phyloP scores from a whole-genome alignment of 2,888 invertebrate species.

The Ormyrus pomaceus region DNA sequence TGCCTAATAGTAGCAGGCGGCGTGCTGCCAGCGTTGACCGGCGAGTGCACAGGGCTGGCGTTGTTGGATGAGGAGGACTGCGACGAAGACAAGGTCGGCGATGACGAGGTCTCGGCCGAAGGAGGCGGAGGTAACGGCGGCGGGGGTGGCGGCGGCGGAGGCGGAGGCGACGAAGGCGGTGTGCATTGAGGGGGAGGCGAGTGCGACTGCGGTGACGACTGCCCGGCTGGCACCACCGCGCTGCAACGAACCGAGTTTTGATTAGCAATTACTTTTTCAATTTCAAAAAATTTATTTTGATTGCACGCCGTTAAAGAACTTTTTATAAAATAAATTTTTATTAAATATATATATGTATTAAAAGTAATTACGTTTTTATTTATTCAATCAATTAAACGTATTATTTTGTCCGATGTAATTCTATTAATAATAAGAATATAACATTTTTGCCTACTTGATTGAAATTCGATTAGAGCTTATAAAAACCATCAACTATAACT shows the following conservation, averaged over 20 bases:
- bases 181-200: constrained; percentile 63
- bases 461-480: too few relatives aligned
- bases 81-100: constrained; percentile 61
- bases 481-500: background rate
- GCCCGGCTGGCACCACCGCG: constrained; percentile 40
- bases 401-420: too few relatives aligned
- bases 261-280: background rate
- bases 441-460: too few relatives aligned
- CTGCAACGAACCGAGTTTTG: background rate
- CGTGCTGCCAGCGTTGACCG: constrained; percentile 49
- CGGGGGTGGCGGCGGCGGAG: constrained; percentile 64
- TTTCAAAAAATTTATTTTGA: too few relatives aligned
- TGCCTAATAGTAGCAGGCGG: constrained; percentile 53
- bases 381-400: too few relatives aligned
- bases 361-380: too few relatives aligned
- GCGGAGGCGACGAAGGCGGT: constrained; percentile 66
- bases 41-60: constrained; percentile 65
- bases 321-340: background rate
- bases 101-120: constrained; percentile 60
- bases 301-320: background rate
- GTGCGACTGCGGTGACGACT: constrained; percentile 53
- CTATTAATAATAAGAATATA: too few relatives aligned
- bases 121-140: constrained; percentile 63
- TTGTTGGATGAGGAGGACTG: constrained; percentile 53
- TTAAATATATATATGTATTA: background rate